A percentile compares a stretch with the other conserved stretches of the same genome.
phyloP scores from a whole-genome alignment of 2,797 vertebrate genomes.

The Molossus molossus region DNA sequence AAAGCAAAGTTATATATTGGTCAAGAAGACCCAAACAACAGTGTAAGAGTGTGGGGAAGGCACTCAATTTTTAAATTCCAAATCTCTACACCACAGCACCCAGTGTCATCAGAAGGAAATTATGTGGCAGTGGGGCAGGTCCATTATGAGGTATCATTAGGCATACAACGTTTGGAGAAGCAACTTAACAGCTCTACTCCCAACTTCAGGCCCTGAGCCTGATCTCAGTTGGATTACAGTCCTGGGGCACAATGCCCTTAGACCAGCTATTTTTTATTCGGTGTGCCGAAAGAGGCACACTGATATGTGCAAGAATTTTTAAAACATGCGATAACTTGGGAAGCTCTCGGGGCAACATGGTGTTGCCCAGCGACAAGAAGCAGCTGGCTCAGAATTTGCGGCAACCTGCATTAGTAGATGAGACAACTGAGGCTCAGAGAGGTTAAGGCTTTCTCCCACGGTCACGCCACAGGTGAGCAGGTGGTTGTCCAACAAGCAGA shows the following conservation, averaged over 20 bases:
- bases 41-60: neutral
- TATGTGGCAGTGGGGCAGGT: neutral
- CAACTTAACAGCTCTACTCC: neutral
- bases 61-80: slow-evolving; percentile 29
- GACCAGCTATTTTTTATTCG: neutral
- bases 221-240: neutral
- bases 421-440: no score
- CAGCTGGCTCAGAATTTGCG: no score
- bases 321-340: neutral
- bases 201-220: neutral
- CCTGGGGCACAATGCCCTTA: neutral
- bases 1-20: slow-evolving; percentile 7
- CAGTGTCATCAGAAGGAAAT: neutral
- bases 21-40: neutral
- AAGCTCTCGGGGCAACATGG: no score
- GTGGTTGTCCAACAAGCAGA: neutral
- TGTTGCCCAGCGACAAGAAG: no score
- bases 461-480: neutral
- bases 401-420: no score
- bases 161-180: neutral
- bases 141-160: neutral
- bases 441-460: no score
- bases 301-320: neutral
- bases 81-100: neutral
- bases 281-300: neutral